phyloP scores from a whole-genome alignment of 2,888 invertebrate species.

The Macrophya annulata region DNA sequence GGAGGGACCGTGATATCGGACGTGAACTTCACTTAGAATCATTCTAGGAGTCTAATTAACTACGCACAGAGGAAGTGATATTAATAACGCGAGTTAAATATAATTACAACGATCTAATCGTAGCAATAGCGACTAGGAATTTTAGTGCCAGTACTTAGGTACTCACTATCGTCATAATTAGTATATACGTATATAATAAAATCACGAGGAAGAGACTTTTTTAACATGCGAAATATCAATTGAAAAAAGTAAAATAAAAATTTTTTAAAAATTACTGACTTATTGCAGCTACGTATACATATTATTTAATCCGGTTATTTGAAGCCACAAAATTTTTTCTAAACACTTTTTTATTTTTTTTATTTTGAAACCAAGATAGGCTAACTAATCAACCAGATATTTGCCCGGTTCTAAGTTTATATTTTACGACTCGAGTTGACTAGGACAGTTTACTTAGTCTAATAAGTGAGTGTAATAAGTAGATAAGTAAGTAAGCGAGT shows the following conservation, averaged over 20 bases:
- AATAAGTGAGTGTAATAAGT: slow-evolving; percentile 31
- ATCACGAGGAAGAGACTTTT: neutral
- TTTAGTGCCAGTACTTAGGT: slow-evolving; percentile 12
- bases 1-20: slow-evolving; percentile 81
- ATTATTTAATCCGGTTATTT: neutral
- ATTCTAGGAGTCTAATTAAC: slow-evolving; percentile 72
- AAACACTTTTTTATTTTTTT: neutral
- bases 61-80: slow-evolving; percentile 46
- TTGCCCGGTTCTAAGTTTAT: slow-evolving; percentile 7
- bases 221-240: neutral
- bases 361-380: neutral
- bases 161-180: neutral
- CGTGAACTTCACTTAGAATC: slow-evolving; percentile 77
- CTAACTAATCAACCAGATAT: slow-evolving; percentile 21
- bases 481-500: neutral
- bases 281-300: neutral
- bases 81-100: slow-evolving; percentile 18
- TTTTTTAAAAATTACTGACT: slow-evolving; percentile 20
- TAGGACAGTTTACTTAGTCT: slow-evolving; percentile 52
- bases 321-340: neutral
- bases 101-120: slow-evolving; percentile 41
- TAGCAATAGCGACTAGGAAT: slow-evolving; percentile 43
- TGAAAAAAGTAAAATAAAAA: neutral
- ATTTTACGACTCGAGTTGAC: slow-evolving; percentile 52
- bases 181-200: neutral